Evolutionary conservation across 2,113 vertebrate species (phyloP), one percentile per base, ranked within the genome.

Genomic region (Heterotilapia buettikoferi): DNA sequence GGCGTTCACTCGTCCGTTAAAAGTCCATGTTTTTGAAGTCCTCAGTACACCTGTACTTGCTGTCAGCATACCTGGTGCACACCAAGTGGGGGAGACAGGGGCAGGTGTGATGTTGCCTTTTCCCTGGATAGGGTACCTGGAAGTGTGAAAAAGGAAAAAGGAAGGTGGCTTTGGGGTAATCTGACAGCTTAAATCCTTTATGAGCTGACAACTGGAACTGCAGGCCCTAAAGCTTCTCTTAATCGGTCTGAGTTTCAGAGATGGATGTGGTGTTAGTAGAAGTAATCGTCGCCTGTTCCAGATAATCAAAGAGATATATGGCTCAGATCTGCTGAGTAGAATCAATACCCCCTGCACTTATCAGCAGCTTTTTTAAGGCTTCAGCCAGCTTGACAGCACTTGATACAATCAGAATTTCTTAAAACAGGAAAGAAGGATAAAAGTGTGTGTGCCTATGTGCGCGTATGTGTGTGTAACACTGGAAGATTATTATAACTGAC

Each of bases 21-120:
- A 97, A 97, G 95, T 97, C 95, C 24, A 98, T 92, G 89, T 94
- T 97, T 95, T 98, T 98, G 95, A 98, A 97, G 95, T 97, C 71
- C 0, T 92, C 6, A 5, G 96, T 98, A 90, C 98, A 99, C 91
- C 96, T 96, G 89, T 97, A 97, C 94, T 95, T 97, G 92, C 94
- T 97, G 0, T 97, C 96, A 0, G 11, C 88, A 79, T 94, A 96
- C 63, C 92, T 91, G 92, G 96, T 96, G 92, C 98, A 98, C 5
- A 95, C 90, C 90, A 98, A 94, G 56, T 95, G 94, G 40, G 98
- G 97, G 6, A 96, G 89, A 82, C 98, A 99, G 13, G 98, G 98
- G 36, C 98, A 98, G 80, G 96, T 96, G 91, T 98, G 97, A 88
- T 98, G 97, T 84, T 97, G 97, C 40, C 97, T 95, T 84, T 98